A percentile compares a stretch with the other conserved stretches of the same genome.
Evolutionary conservation across 2,113 vertebrate genomes (phyloP).

Genomic region (human): DNA sequence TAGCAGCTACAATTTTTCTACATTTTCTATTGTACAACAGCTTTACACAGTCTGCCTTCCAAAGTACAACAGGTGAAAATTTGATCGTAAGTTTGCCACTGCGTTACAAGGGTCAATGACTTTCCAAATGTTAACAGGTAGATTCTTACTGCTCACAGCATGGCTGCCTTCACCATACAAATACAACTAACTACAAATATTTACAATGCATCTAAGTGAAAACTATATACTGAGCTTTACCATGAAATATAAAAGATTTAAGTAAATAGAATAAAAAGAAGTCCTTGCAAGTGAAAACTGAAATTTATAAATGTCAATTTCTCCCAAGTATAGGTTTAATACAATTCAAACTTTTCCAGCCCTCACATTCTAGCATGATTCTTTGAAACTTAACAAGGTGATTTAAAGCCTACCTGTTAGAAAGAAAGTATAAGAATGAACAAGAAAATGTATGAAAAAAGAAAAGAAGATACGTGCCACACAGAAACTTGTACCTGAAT

Average conservation of each 20-base stretch:
- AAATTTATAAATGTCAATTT: not conserved
- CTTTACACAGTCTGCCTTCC: not conserved
- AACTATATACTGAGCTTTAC: not conserved
- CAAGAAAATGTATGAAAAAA: not conserved
- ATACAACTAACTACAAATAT: not conserved
- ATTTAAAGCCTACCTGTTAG: not conserved
- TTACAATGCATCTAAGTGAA: not conserved
- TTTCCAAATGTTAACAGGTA: not conserved
- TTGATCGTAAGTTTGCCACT: not conserved
- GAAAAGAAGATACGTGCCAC: not conserved
- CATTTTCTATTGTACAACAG: not conserved
- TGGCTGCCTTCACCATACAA: not conserved
- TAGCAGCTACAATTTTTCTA: not conserved
- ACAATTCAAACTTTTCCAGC: not conserved
- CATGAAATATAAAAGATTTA: not conserved
- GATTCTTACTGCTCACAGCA: not conserved
- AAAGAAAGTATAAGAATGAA: not conserved
- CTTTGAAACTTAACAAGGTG: not conserved
- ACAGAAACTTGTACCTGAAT: not conserved
- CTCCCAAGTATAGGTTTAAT: not conserved
- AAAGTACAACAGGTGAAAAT: not conserved
- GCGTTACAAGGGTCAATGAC: not conserved
- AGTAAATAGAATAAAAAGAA: not conserved
- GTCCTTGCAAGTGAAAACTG: not conserved
- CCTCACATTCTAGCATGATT: not conserved